Conservation (phyloP, 2,888 invertebrate species). For the Apamea epomidion region DNA sequence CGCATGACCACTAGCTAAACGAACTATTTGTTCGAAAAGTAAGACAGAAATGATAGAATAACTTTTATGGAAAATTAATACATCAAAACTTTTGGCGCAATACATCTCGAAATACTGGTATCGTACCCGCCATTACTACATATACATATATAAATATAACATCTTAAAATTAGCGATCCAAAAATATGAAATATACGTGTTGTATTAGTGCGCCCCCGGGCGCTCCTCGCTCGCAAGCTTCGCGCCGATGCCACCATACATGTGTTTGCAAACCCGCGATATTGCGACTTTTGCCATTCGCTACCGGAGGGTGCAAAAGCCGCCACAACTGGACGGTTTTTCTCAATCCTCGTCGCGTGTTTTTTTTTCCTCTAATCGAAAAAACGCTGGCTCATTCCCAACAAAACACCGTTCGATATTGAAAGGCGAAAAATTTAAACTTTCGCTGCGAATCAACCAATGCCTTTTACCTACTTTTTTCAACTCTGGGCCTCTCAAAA, state of each 20-base stretch:
- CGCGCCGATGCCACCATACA: constrained; percentile 63
- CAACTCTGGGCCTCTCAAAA: constrained; percentile 84
- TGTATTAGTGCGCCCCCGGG: constrained; percentile 88
- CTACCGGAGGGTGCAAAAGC: constrained; percentile 87
- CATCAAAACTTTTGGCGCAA: constrained; percentile 90
- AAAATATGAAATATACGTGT: constrained; percentile 91
- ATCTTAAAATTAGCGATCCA: constrained; percentile 91
- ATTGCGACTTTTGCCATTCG: constrained; percentile 82
- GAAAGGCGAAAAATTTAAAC: constrained; percentile 60
- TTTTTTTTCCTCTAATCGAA: constrained; percentile 67
- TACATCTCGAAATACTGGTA: constrained; percentile 89
- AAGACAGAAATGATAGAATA: constrained; percentile 82
- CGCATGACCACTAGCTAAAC: constrained; percentile 90
- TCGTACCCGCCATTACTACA: constrained; percentile 89
- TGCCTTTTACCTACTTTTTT: constrained; percentile 71
- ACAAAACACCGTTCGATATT: constrained; percentile 63
- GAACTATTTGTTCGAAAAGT: constrained; percentile 81
- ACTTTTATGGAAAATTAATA: constrained; percentile 89
- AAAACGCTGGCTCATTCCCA: constrained; percentile 66
- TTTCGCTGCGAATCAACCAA: constrained; percentile 73
- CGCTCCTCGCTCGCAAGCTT: constrained; percentile 79
- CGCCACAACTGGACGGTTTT: constrained; percentile 89
- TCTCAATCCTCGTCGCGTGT: constrained; percentile 87
- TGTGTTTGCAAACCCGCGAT: constrained; percentile 52
- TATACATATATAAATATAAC: constrained; percentile 91